phyloP scores from a whole-genome alignment of 1,140 invertebrate species.

The Brachionus rubens region DNA sequence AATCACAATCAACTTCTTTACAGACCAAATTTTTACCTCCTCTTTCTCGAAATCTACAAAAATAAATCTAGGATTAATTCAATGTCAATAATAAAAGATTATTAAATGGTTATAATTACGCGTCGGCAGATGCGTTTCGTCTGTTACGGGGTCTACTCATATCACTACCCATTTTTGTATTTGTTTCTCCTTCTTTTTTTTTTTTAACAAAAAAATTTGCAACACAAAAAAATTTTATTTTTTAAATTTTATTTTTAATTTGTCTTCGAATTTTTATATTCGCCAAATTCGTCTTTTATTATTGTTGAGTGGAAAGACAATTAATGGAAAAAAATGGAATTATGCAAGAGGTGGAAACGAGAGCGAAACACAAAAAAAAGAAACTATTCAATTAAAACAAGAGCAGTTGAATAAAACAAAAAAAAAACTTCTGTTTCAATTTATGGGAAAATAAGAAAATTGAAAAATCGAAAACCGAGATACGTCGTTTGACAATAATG shows the following conservation, averaged over 20 bases:
- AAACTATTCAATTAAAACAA: constrained; percentile 16
- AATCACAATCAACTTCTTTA: neutral
- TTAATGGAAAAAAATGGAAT: neutral
- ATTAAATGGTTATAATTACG: neutral
- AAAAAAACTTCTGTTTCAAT: no score
- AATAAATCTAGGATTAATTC: neutral
- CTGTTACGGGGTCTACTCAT: constrained; percentile 8
- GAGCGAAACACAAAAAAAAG: no score
- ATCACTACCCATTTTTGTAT: constrained; percentile 25
- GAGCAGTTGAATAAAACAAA: neutral
- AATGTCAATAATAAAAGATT: neutral
- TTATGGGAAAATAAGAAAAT: no score
- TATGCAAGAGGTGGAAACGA: constrained; percentile 41
- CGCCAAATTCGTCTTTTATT: neutral
- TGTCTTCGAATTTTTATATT: constrained; percentile 15
- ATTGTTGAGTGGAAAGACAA: neutral
- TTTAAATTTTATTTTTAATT: neutral
- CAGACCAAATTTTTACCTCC: constrained; percentile 21
- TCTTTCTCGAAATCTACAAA: neutral
- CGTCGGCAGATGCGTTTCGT: neutral
- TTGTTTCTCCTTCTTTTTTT: neutral
- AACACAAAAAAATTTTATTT: no score
- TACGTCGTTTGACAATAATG: constrained; percentile 21
- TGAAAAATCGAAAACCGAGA: no score
- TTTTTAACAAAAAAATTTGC: no score